These are phyloP conservation scores for Tethya wilhelma DNA, from an alignment of 37 sponge, comb jelly and placozoan species.

Conservation along the genomic window DNA sequence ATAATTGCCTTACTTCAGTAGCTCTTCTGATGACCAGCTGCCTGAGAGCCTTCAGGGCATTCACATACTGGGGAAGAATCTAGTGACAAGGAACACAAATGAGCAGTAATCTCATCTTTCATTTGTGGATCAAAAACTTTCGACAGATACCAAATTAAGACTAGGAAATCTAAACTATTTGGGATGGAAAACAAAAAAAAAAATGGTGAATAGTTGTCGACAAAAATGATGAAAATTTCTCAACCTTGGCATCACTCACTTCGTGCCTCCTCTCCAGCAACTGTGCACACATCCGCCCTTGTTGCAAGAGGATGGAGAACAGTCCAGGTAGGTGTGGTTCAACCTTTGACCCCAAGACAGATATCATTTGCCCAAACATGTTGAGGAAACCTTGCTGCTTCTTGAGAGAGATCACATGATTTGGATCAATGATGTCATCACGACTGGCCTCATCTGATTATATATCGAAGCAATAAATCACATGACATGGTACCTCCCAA, in stretches of 20 bases:
- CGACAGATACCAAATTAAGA: background rate
- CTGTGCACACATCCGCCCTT: conserved; percentile 13
- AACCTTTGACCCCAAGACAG: conserved; percentile 37
- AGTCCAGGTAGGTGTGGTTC: conserved; percentile 40
- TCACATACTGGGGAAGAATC: conserved; percentile 57
- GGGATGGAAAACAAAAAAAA: no score
- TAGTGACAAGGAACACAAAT: conserved; percentile 8
- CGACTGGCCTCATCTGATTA: no score
- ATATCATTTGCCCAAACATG: conserved; percentile 62
- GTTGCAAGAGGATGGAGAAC: conserved; percentile 23
- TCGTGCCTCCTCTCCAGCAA: conserved; percentile 45
- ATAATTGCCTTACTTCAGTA: conserved; percentile 36
- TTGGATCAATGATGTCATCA: conserved; percentile 4
- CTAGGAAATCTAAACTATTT: background rate
- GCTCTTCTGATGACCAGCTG: conserved; percentile 51
- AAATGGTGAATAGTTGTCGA: background rate
- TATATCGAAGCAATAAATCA: no score
- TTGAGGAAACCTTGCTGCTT: conserved; percentile 82
- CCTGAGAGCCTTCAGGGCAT: conserved; percentile 52
- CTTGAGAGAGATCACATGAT: conserved; percentile 63
- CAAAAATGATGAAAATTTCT: background rate
- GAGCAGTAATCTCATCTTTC: background rate
- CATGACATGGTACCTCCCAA: no score
- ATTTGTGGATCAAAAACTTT: background rate
- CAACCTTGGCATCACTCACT: conserved; percentile 17